Evolutionary conservation across 2,113 vertebrate species (phyloP).

Genomic region (Dermatemys mawii): DNA sequence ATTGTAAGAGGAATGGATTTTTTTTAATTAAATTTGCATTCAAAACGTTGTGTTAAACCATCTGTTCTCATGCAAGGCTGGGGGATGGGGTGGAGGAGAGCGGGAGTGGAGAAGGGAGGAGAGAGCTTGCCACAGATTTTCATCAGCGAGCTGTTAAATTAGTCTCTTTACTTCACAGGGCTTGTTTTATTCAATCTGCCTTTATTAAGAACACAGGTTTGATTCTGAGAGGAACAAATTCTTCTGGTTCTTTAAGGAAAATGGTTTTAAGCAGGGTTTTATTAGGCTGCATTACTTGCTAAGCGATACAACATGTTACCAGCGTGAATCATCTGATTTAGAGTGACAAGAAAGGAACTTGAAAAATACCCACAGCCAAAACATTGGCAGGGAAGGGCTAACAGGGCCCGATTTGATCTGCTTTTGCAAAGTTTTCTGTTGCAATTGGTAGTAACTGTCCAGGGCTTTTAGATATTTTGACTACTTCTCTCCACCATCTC

Average conservation of each 20-base stretch:
- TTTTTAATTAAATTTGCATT: constrained; percentile 71
- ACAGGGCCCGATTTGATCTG: constrained; percentile 64
- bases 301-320: constrained; percentile 78
- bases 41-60: constrained; percentile 63
- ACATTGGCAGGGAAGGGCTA: constrained; percentile 61
- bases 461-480: constrained; percentile 63
- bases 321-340: constrained; percentile 73
- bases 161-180: constrained; percentile 45
- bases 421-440: constrained; percentile 59
- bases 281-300: constrained; percentile 71
- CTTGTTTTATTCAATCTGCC: constrained; percentile 73
- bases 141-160: constrained; percentile 71
- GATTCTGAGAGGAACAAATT: constrained; percentile 77
- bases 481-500: constrained; percentile 33
- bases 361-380: constrained; percentile 68
- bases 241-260: constrained; percentile 76
- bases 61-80: constrained; percentile 60
- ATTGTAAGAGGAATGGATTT: constrained; percentile 54
- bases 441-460: constrained; percentile 62
- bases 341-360: constrained; percentile 74
- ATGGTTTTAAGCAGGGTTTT: constrained; percentile 69
- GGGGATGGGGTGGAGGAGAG: constrained; percentile 2
- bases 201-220: constrained; percentile 77
- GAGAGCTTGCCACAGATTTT: constrained; percentile 58
- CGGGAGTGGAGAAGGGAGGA: neutral